Evolutionary conservation across 2,888 invertebrate species (phyloP), one percentile per base, ranked within the genome.

Genomic region (Synergus japonicus): DNA sequence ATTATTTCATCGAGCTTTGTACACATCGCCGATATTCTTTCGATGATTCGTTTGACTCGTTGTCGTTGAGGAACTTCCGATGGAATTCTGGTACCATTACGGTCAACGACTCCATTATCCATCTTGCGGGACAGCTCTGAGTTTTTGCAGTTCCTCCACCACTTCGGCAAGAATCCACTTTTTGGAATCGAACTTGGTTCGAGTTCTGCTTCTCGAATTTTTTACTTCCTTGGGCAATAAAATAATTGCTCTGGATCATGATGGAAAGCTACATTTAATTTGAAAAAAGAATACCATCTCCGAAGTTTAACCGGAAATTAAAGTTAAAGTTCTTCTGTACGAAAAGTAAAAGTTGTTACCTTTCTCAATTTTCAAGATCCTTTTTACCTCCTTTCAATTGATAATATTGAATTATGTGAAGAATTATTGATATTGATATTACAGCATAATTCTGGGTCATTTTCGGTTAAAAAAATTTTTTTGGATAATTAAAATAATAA

Each of bases 21-120:
- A 37, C 54, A 54, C 54, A 54, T 37, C 69, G 69, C 49, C 69
- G 49, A 69, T 69, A 69, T 69, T 69, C 69, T 69, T 69, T 69
- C 69, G 69, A 69, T 69, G 69, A 69, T 73, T 73, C 73, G 54
- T 73, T 54, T 73, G 29, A 13, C 54, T 67, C 67, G 73, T 54
- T 73, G 54, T 69, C 46, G 69, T 73, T 73, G 54, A 73, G 73
- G 73, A 73, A 73, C 73, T 73, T 73, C 73, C 54, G 73, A 73
- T 73, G 73, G 73, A 73, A 73, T 73, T 73, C 73, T 73, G 73
- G 73, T 73, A 73, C 73, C 73, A 73, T 73, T 73, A 73, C 73
- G 73, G 73, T 73, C 73, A 73, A 73, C 73, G 73, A 73, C 73
- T 73, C 73, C 73, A 73, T 73, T 63, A 63, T 63, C 63, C 63